A percentile compares a stretch with the other conserved stretches of the same genome.
phyloP scores from a whole-genome alignment of 2,797 vertebrate genomes.

The Sciurus vulgaris region DNA sequence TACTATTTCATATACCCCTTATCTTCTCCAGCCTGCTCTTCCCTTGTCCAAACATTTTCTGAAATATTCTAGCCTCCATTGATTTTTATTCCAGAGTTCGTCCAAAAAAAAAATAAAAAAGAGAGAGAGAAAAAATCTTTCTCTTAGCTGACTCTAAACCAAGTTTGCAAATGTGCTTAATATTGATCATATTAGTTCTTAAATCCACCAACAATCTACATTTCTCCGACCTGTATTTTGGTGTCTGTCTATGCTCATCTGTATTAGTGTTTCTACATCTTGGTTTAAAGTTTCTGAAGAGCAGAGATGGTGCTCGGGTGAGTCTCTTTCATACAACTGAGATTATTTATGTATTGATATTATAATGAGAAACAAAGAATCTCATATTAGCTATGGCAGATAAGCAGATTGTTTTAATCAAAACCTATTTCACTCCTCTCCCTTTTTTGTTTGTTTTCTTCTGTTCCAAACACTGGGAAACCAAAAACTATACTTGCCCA shows the following conservation, averaged over 20 bases:
- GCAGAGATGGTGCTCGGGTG: background rate
- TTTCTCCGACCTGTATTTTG: background rate
- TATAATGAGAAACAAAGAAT: background rate
- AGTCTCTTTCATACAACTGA: background rate
- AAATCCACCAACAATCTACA: background rate
- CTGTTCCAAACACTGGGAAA: background rate
- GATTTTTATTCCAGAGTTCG: constrained; percentile 24
- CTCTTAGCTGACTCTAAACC: background rate
- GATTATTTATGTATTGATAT: background rate
- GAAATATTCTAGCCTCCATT: background rate
- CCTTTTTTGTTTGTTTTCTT: background rate
- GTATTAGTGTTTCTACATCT: background rate
- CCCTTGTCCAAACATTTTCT: background rate
- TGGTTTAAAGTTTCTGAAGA: background rate
- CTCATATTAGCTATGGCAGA: background rate
- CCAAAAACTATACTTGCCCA: background rate
- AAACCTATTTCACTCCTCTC: background rate
- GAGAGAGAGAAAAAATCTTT: background rate
- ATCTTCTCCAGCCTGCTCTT: background rate
- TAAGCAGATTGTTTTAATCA: background rate
- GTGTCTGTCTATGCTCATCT: background rate
- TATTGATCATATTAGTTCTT: background rate
- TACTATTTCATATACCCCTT: background rate
- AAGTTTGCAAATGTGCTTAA: background rate
- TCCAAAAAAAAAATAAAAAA: background rate